These are phyloP conservation scores for Sorex maritimensis DNA, from an alignment of 2,797 vertebrate species.

Conservation along the genomic window DNA sequence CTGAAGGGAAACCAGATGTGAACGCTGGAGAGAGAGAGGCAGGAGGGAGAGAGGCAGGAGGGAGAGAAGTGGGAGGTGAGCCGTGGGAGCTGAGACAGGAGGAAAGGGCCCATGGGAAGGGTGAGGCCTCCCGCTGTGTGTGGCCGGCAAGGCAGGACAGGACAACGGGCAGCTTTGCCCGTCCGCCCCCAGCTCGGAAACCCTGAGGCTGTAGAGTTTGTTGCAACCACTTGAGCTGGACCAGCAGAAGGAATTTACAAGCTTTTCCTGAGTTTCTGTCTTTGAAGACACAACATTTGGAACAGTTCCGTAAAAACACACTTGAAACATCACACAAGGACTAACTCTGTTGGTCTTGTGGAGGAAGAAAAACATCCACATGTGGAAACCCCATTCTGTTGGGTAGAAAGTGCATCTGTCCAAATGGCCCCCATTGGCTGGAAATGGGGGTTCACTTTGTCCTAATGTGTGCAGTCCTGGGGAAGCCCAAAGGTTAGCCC, in stretches of 20 bases:
- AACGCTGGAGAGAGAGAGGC: slow-evolving; percentile 64
- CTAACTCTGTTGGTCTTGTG: slow-evolving; percentile 26
- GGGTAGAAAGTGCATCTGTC: background rate
- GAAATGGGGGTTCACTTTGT: background rate
- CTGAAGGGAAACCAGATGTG: slow-evolving; percentile 88
- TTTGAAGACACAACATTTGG: slow-evolving; percentile 59
- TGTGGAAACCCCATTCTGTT: slow-evolving; percentile 27
- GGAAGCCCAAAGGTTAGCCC: background rate
- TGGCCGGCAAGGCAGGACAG: background rate
- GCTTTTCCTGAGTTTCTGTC: slow-evolving; percentile 29
- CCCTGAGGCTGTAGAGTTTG: background rate
- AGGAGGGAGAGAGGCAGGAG: background rate
- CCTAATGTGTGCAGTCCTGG: background rate
- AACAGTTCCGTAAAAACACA: slow-evolving; percentile 40
- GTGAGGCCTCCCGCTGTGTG: background rate
- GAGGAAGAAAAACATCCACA: slow-evolving; percentile 6
- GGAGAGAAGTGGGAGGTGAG: background rate
- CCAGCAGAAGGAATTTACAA: background rate
- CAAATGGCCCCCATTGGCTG: background rate
- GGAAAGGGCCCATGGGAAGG: background rate
- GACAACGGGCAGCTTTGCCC: background rate
- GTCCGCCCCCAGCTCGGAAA: background rate
- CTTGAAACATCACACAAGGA: slow-evolving; percentile 32
- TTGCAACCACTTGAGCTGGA: background rate
- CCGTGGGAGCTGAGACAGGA: background rate